These are phyloP conservation scores for Lycocerus yunnanus DNA, from an alignment of 2,888 invertebrate genomes.

Conservation along the genomic window DNA sequence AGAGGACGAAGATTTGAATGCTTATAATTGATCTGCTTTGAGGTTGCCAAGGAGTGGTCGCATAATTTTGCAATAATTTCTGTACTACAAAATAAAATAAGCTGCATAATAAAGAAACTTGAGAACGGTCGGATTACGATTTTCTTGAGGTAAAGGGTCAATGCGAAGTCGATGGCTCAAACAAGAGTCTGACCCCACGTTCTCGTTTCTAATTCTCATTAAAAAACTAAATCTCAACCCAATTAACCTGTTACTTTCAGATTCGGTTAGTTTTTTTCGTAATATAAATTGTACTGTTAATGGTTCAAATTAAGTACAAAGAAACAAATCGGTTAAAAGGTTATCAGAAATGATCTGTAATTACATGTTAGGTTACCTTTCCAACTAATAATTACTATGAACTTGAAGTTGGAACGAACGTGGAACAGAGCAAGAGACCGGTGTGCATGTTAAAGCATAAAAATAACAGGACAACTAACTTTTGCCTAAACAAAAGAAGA, in stretches of 20 bases:
- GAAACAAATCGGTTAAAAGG: background rate
- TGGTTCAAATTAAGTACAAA: background rate
- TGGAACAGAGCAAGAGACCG: background rate
- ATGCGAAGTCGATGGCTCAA: background rate
- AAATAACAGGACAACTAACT: background rate
- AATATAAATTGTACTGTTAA: background rate
- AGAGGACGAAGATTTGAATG: background rate
- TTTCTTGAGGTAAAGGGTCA: background rate
- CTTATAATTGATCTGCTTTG: background rate
- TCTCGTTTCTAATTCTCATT: background rate
- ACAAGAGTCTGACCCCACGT: background rate
- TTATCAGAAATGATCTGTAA: background rate
- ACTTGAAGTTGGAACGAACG: background rate
- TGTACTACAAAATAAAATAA: background rate
- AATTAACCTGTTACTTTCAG: background rate
- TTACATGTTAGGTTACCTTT: background rate
- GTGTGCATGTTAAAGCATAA: background rate
- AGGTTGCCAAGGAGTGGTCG: slow-evolving; percentile 1
- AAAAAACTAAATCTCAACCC: background rate
- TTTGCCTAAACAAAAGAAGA: background rate
- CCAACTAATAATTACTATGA: background rate
- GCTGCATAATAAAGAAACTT: background rate
- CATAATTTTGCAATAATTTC: background rate
- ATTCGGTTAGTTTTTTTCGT: background rate
- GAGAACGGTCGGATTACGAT: background rate